These are phyloP conservation scores for Anagrus nilaparvatae DNA, from an alignment of 1,140 invertebrate species.

Conservation along the genomic window DNA sequence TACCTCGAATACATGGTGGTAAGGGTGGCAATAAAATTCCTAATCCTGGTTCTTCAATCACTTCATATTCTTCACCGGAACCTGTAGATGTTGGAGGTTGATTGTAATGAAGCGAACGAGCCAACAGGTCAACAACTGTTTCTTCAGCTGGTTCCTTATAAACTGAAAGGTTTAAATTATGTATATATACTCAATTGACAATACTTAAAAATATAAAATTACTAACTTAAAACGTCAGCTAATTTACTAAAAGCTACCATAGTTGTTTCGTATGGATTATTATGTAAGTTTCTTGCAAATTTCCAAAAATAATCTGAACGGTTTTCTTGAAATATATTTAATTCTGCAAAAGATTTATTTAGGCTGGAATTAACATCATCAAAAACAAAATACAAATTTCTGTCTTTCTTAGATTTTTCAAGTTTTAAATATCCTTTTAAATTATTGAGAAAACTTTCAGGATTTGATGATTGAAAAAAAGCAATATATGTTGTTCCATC, in stretches of 20 bases:
- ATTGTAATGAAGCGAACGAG: constrained; percentile 42
- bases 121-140: constrained; percentile 49
- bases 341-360: constrained; percentile 73
- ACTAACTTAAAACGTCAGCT: constrained; percentile 52
- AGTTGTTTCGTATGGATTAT: constrained; percentile 70
- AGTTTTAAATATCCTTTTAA: constrained; percentile 52
- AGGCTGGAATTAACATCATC: constrained; percentile 52
- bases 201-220: constrained; percentile 8
- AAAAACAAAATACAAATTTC: constrained; percentile 57
- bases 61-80: constrained; percentile 56
- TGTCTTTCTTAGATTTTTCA: constrained; percentile 57
- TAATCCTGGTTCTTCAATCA: constrained; percentile 44
- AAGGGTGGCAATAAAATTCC: constrained; percentile 47
- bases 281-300: constrained; percentile 58
- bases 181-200: constrained; percentile 3
- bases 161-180: constrained; percentile 28
- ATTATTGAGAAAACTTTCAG: constrained; percentile 62
- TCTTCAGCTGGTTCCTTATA: constrained; percentile 44
- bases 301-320: constrained; percentile 56
- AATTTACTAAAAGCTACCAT: constrained; percentile 76
- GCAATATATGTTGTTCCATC: constrained; percentile 65
- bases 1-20: constrained; percentile 38
- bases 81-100: constrained; percentile 35
- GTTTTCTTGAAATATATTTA: constrained; percentile 68
- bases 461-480: constrained; percentile 79